These are phyloP conservation scores for Drosophila planitibia DNA, from an alignment of 2,888 invertebrate species.

Conservation along the genomic window DNA sequence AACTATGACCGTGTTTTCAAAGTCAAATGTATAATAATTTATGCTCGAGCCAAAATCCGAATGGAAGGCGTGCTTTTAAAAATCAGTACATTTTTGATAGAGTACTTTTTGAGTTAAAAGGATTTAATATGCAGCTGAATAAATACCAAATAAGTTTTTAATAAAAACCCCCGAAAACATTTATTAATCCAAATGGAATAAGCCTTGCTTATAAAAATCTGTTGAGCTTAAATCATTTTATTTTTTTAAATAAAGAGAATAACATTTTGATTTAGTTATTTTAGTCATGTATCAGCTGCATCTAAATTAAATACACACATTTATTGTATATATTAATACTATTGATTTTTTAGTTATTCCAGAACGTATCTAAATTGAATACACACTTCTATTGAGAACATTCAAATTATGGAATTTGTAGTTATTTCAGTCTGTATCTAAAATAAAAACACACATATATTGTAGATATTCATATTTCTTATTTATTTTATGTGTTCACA, in stretches of 20 bases:
- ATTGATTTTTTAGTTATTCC: background rate
- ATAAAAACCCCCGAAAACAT: background rate
- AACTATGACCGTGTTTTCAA: background rate
- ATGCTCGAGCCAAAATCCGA: background rate
- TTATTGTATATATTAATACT: background rate
- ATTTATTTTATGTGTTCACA: too few species aligned
- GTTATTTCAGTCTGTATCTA: too few species aligned
- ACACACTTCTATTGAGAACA: too few species aligned
- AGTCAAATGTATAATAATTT: background rate
- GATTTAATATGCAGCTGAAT: background rate
- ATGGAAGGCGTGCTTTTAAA: background rate
- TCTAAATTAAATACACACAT: background rate
- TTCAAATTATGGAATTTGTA: too few species aligned
- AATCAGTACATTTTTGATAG: background rate
- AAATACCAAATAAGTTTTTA: background rate
- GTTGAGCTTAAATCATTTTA: background rate
- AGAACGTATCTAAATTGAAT: background rate
- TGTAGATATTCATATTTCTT: too few species aligned
- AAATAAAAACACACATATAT: too few species aligned
- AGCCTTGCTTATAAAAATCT: background rate
- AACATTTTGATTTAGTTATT: background rate
- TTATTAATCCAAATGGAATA: background rate
- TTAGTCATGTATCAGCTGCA: background rate
- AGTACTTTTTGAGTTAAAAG: background rate
- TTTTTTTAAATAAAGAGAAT: background rate